phyloP scores from a whole-genome alignment of 2,797 vertebrate species.

The Synaphobranchus kaupii region DNA sequence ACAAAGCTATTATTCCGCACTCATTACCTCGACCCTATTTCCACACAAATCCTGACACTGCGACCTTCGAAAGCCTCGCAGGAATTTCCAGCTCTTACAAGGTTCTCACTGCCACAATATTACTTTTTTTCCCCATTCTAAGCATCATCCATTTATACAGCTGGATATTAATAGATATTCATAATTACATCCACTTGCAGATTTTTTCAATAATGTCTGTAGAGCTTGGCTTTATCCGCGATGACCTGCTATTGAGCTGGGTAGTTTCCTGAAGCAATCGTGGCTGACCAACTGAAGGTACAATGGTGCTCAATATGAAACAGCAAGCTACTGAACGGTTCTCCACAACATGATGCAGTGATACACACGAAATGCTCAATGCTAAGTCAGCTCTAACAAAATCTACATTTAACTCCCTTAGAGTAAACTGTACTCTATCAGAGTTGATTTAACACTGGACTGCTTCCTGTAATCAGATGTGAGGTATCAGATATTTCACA shows the following conservation, averaged over 20 bases:
- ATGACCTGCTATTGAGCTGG: no score
- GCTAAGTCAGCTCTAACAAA: background rate
- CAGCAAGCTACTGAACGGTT: background rate
- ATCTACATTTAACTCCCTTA: background rate
- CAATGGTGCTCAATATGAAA: background rate
- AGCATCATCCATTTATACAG: background rate
- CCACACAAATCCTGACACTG: background rate
- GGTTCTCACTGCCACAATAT: background rate
- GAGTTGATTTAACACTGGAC: background rate
- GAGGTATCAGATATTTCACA: background rate
- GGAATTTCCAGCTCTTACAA: background rate
- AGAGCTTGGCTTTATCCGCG: background rate
- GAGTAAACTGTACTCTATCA: background rate
- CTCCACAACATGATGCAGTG: background rate
- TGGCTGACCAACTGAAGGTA: background rate
- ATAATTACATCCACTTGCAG: constrained; percentile 1
- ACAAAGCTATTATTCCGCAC: background rate
- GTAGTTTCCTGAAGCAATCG: background rate
- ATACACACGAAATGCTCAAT: background rate
- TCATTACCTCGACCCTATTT: background rate
- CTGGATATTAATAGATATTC: background rate
- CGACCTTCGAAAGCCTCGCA: background rate
- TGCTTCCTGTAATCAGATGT: background rate
- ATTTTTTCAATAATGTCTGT: background rate
- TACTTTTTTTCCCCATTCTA: background rate